Base-by-base conservation (phyloP, 2,888 invertebrate species). In the Athripsodes cinereus region DNA sequence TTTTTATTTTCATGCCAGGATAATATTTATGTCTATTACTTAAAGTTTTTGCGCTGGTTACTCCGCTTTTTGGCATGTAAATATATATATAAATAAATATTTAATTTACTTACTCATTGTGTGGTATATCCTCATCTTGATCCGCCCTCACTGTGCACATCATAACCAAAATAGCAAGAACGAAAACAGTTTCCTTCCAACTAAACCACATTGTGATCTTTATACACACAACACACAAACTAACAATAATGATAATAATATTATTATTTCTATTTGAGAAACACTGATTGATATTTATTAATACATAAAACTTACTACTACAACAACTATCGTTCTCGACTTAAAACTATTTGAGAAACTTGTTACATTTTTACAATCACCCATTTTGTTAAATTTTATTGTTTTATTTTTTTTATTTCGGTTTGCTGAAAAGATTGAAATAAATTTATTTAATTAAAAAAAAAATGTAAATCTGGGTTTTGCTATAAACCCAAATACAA, bases 101-200 rank as follows among this genome's bases (percentile, higher is more conserved):
- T 44, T 8, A 13, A 44, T 16, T 44, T 16, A 40, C 91, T 90
- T 81, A 92, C 92, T 91, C 91, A 77, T 90, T 89, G 74, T 91
- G 91, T 61, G 91, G 92, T 71, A 92, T 92, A 73, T 91, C 91
- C 80, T 92, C 91, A 70, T 90, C 89, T 75, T 91, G 90, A 76
- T 90, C 90, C 68, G 83, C 72, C 67, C 76, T 13, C 40, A 40
- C 40, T 3, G 40, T 2, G 13, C 40, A 40, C 40, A 13, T n/a
- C 40, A 40, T 13, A 5, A 40, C 13, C 13, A 10, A 3, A 26
- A 57, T 52, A 21, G 58, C 31, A 16, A 58, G 48, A 35, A 31
- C 20, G 19, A 53, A 22, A 20, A 10, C 13, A 8, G 40, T 16
- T 3, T 13, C 3, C 40, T 8, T 3, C 40, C 40, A n/a, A n/a